Percentiles rank a stretch among this genome's conserved stretches.
phyloP scores from a whole-genome alignment of 2,797 vertebrate species.

The Sparus aurata region DNA sequence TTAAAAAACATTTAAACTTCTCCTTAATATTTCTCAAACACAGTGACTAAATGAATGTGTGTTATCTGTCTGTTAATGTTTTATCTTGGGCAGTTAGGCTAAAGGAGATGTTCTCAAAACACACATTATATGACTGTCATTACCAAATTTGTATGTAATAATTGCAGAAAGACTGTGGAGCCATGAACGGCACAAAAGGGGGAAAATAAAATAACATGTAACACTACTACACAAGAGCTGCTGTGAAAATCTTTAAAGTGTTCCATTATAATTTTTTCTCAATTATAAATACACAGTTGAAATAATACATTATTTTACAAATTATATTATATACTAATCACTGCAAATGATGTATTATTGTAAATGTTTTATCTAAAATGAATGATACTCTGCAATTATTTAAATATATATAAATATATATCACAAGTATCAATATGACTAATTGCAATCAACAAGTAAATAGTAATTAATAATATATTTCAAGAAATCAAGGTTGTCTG shows the following conservation, averaged over 20 bases:
- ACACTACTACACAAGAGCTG: not conserved
- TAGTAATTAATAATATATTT: too few relatives aligned
- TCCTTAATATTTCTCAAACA: slow-evolving; percentile 16
- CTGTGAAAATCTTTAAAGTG: slow-evolving; percentile 9
- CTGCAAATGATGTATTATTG: not conserved
- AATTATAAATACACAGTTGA: not conserved
- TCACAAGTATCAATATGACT: too few relatives aligned
- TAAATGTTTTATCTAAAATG: too few relatives aligned
- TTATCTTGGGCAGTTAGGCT: slow-evolving; percentile 43
- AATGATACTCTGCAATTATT: too few relatives aligned
- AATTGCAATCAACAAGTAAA: too few relatives aligned
- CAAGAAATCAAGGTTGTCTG: not conserved
- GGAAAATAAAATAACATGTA: slow-evolving; percentile 25
- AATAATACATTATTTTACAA: not conserved
- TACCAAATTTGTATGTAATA: slow-evolving; percentile 22
- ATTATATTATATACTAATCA: not conserved
- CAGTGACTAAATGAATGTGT: slow-evolving; percentile 29
- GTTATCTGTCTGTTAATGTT: slow-evolving; percentile 71
- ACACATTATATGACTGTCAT: slow-evolving; percentile 25
- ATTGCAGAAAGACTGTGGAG: slow-evolving; percentile 17
- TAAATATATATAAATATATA: too few relatives aligned
- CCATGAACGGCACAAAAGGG: not conserved
- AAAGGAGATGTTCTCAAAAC: slow-evolving; percentile 13
- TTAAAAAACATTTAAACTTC: slow-evolving; percentile 34
- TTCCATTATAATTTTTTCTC: not conserved